Conservation (phyloP, 2,113 vertebrate species). For the Morphnarchus princeps region DNA sequence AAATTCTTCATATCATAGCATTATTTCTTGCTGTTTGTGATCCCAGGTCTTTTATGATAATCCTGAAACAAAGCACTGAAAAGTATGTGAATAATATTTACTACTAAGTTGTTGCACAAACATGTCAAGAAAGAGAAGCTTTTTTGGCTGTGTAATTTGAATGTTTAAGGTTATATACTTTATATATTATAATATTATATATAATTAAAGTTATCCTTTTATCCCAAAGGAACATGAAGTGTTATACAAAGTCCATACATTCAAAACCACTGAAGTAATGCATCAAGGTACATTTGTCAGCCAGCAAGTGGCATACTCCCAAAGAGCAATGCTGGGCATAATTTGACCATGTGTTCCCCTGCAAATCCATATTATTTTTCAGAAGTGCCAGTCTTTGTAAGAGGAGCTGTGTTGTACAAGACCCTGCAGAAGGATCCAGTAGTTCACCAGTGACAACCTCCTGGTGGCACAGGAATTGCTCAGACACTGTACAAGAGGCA, state of each 20-base stretch:
- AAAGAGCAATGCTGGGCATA: background rate
- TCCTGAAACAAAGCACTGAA: constrained; percentile 27
- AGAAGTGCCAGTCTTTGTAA: background rate
- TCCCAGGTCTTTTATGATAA: constrained; percentile 10
- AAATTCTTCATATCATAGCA: constrained; percentile 12
- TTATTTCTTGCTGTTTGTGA: constrained; percentile 18
- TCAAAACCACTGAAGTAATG: background rate
- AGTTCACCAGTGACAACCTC: background rate
- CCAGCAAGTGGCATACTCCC: background rate
- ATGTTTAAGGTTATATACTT: background rate
- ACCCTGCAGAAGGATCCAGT: background rate
- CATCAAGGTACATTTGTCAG: background rate
- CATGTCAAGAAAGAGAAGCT: background rate
- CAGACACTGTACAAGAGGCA: background rate
- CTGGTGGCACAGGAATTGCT: background rate
- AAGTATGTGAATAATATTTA: constrained; percentile 23
- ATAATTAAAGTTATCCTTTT: background rate
- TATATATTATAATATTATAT: background rate
- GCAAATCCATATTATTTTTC: background rate
- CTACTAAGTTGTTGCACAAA: constrained; percentile 1
- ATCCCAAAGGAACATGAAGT: background rate
- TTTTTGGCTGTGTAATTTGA: background rate
- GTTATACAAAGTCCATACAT: background rate
- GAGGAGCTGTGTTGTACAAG: background rate
- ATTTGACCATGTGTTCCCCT: background rate